Conservation (phyloP, 1,140 invertebrate species). For the Diorhabda sublineata region DNA sequence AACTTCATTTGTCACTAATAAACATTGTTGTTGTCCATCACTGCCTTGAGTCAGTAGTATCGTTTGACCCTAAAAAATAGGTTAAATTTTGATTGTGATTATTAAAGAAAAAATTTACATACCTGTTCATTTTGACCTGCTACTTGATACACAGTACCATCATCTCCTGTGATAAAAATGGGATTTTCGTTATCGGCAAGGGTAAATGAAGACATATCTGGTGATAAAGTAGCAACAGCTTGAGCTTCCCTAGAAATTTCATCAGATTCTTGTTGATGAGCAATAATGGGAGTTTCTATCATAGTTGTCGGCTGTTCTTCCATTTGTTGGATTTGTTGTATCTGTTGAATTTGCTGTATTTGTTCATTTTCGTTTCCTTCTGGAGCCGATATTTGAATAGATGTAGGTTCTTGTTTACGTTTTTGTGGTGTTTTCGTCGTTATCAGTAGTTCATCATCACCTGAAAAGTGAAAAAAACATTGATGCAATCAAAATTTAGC, state of each 20-base stretch:
- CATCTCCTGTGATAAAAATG: conserved; percentile 63
- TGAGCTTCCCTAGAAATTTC: conserved; percentile 11
- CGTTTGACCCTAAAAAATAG: conserved; percentile 57
- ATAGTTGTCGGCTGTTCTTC: no score
- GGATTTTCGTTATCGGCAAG: conserved; percentile 49
- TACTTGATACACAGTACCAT: conserved; percentile 63
- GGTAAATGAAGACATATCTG: conserved; percentile 34
- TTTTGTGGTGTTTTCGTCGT: conserved; percentile 9
- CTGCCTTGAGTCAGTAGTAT: conserved; percentile 61
- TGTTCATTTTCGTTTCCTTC: conserved; percentile 7
- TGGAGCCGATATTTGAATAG: neutral
- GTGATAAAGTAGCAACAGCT: conserved; percentile 16
- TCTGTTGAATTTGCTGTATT: neutral
- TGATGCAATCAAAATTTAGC: no score
- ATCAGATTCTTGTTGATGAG: conserved; percentile 18
- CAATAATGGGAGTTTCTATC: neutral
- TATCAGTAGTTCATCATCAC: conserved; percentile 19
- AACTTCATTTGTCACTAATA: conserved; percentile 62
- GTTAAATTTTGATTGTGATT: conserved; percentile 29
- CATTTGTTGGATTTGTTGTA: no score
- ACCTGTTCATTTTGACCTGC: conserved; percentile 65
- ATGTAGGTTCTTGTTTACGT: conserved; percentile 1
- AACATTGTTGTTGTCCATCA: conserved; percentile 65
- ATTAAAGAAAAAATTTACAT: neutral
- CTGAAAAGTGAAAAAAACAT: conserved; percentile 7